Base-by-base conservation (phyloP, 2,113 vertebrate genomes). In the Salvelinus sp. region DNA sequence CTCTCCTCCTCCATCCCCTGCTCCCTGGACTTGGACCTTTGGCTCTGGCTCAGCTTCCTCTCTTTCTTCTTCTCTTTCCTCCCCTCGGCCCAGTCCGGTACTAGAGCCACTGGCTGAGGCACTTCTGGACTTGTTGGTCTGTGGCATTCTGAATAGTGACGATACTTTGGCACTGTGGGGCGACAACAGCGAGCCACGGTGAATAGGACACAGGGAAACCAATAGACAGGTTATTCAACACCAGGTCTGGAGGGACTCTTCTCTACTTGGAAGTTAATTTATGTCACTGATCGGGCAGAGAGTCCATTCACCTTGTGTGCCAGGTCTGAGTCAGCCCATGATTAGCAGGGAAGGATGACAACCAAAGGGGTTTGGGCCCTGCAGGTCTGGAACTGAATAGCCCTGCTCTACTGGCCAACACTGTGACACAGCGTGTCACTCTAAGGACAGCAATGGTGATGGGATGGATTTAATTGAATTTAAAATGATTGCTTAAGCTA, bases 101-200 rank as follows among this genome's bases (percentile, higher is more conserved):
- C 64, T 33, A 2, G 83, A 80, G 7, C 87, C 79, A 22, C 62
- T 20, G 57, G 69, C 75, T 1, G 68, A 75, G 70, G 66, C 23
- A 73, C 82, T 86, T 72, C 77, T 88, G 60, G 79, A 89, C 69
- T 92, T 92, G 80, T 85, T 91, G 10, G 85, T 86, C 70, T 86
- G 88, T 47, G 89, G 90, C 93, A 94, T 94, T 79, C 68, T 91
- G 68, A 64, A 44, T 73, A 76, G 58, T 54, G 81, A 72, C 23
- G 87, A 73, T 60, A 64, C 54, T 80, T 47, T 78, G 70, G 76
- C 75, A 85, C 82, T 83, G 81, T 50, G 75, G 83, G 77, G 75
- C 73, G 86, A 88, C 84, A 85, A 85, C 80, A 73, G 38, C 0
- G 38, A 9, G 38, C 38, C 38, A 38, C 38, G 2, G 38, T 38